Evolutionary conservation across 2,888 invertebrate species (phyloP), one percentile per base, ranked within the genome.

Genomic region (Metellina segmentata): DNA sequence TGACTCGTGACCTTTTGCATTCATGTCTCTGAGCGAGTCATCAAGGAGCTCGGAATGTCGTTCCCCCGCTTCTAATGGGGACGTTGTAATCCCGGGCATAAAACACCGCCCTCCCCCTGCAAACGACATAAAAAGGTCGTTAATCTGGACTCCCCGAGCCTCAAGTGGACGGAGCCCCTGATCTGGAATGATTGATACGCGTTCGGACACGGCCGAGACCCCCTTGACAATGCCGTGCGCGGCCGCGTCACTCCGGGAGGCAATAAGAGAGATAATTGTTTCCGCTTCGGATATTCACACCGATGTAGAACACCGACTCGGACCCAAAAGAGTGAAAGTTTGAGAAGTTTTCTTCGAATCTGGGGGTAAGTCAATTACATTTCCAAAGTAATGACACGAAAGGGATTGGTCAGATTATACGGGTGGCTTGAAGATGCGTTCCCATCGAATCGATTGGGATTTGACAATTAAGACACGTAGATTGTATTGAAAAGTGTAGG

Each of bases 111-210:
- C 71, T 19, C 53, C 16, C 77, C 52, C 49, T 49, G 89, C 71
- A 89, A 82, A 79, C 34, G 89, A 90, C 89, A 90, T 90, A 85
- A 90, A 89, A 89, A 85, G 34, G 89, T 70, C 83, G 83, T 90
- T 90, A 90, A 90, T 90, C 83, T 82, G 77, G 48, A 48, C 71
- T 20, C 34, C 70, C 89, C 75, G 70, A 49, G 49, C 70, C 78
- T 61, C 69, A 19, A 83, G 89, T 85, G 77, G 89, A 69, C 82
- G 61, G 16, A 74, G 78, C 81, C 70, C 52, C 79, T 90, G 89
- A 90, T 78, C 83, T 90, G 83, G 78, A 90, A 90, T 83, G 89
- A 90, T 90, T 90, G 89, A 90, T 90, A 83, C 85, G 75, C 52
- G 83, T 75, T 49, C 53, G 51, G 81, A 75, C 83, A 74, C 51